Conservation (phyloP, 2,113 vertebrate species). For the Thalassoma bifasciatum region DNA sequence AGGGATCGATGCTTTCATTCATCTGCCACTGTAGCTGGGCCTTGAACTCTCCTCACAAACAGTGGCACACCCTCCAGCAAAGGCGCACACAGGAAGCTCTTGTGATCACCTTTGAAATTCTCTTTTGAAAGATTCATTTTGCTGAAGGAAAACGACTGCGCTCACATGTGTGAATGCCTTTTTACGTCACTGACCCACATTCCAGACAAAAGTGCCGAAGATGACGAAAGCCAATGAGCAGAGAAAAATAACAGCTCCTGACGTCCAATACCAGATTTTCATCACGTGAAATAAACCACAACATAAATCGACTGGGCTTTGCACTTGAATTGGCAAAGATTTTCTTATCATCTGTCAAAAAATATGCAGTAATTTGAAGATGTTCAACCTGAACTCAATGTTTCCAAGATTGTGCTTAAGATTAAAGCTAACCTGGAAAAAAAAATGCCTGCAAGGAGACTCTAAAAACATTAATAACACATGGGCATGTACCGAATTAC, state of each 20-base stretch:
- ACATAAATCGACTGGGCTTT: neutral
- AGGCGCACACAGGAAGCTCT: constrained; percentile 4
- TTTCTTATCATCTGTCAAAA: neutral
- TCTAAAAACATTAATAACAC: constrained; percentile 3
- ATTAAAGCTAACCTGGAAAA: too few species aligned
- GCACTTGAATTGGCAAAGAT: neutral
- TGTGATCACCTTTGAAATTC: constrained; percentile 30
- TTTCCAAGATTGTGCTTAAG: too few species aligned
- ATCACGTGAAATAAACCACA: neutral
- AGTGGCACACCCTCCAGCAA: constrained; percentile 17
- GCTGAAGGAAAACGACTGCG: neutral
- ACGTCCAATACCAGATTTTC: neutral
- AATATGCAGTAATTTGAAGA: too few species aligned
- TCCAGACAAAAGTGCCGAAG: neutral
- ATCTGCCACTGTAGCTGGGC: constrained; percentile 52
- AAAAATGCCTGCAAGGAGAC: constrained; percentile 42
- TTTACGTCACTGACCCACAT: constrained; percentile 25
- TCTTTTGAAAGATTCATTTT: constrained; percentile 13
- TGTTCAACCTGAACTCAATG: too few species aligned
- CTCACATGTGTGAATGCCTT: neutral
- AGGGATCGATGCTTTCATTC: constrained; percentile 66
- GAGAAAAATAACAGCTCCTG: neutral
- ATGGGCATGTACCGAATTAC: too few species aligned
- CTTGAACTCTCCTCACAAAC: constrained; percentile 55
- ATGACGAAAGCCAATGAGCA: neutral